A percentile compares a stretch with the other conserved stretches of the same genome.
phyloP scores from a whole-genome alignment of 2,797 vertebrate genomes.

The Poecilia picta region DNA sequence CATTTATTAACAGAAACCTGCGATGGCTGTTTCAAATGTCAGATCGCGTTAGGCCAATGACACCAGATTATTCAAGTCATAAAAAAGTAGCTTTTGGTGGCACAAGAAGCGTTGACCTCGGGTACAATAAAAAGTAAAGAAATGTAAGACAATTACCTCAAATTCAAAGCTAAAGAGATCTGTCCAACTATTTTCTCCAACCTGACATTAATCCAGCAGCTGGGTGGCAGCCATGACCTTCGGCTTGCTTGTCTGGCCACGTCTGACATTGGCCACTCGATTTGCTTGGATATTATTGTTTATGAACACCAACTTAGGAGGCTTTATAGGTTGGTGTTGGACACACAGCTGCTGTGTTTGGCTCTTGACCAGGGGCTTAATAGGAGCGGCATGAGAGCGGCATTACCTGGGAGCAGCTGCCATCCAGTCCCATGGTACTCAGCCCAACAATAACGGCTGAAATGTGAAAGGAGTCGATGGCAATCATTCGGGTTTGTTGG shows the following conservation, averaged over 20 bases:
- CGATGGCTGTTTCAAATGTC: constrained; percentile 69
- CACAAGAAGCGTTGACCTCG: constrained; percentile 36
- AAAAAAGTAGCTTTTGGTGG: background rate
- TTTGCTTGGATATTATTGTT: constrained; percentile 81
- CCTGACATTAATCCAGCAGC: constrained; percentile 4
- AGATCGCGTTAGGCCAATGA: constrained; percentile 68
- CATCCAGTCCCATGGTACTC: constrained; percentile 43
- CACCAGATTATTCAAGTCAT: constrained; percentile 42
- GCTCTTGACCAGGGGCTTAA: constrained; percentile 80
- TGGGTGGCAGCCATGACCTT: constrained; percentile 73
- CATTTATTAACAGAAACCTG: constrained; percentile 81
- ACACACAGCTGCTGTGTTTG: constrained; percentile 84
- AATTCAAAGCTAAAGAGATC: background rate
- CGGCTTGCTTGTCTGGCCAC: constrained; percentile 62
- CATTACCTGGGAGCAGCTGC: constrained; percentile 80
- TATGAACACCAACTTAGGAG: constrained; percentile 67
- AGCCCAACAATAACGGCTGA: constrained; percentile 57
- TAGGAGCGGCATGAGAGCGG: constrained; percentile 65
- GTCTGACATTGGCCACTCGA: constrained; percentile 79
- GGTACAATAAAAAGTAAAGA: background rate
- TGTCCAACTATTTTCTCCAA: background rate
- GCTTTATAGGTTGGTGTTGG: constrained; percentile 80
- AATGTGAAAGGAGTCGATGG: constrained; percentile 47
- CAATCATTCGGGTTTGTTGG: constrained; percentile 49
- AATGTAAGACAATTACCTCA: background rate